These are phyloP conservation scores for Calidris pygmaea DNA, from an alignment of 2,113 vertebrate genomes.

Conservation along the genomic window DNA sequence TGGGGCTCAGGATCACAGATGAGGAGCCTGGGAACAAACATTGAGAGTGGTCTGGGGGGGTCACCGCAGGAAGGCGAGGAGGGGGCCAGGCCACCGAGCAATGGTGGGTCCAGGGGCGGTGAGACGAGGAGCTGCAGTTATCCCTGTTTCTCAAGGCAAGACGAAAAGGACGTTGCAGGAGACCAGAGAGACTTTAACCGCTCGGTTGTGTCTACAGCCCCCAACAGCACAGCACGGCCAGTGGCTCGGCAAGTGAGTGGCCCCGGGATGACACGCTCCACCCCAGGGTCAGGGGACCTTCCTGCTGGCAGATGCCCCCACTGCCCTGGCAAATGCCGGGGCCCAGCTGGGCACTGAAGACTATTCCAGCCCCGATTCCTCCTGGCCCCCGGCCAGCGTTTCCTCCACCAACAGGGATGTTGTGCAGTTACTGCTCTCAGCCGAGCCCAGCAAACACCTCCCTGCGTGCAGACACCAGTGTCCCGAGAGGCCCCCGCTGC, in stretches of 20 bases:
- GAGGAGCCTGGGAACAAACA: background rate
- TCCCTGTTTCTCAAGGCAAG: background rate
- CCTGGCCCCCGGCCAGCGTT: accelerated
- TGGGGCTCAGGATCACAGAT: background rate
- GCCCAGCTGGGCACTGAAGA: too few species aligned
- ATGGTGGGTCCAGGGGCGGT: accelerated
- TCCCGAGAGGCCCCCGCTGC: accelerated
- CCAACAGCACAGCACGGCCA: background rate
- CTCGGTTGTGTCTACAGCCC: background rate
- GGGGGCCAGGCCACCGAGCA: accelerated
- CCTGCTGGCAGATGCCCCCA: background rate
- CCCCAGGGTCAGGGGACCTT: background rate
- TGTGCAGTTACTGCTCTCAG: background rate
- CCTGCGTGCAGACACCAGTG: accelerated
- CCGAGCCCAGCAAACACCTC: background rate
- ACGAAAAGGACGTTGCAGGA: background rate
- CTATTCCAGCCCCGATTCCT: background rate
- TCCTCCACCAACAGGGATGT: background rate
- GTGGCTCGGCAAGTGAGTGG: background rate
- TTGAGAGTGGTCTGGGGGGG: accelerated
- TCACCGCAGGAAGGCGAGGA: background rate
- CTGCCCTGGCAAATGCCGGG: background rate
- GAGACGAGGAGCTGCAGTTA: background rate
- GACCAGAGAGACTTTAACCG: background rate
- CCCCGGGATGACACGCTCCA: accelerated